phyloP scores from a whole-genome alignment of 2,113 vertebrate genomes.

The Rafetus swinhoei region DNA sequence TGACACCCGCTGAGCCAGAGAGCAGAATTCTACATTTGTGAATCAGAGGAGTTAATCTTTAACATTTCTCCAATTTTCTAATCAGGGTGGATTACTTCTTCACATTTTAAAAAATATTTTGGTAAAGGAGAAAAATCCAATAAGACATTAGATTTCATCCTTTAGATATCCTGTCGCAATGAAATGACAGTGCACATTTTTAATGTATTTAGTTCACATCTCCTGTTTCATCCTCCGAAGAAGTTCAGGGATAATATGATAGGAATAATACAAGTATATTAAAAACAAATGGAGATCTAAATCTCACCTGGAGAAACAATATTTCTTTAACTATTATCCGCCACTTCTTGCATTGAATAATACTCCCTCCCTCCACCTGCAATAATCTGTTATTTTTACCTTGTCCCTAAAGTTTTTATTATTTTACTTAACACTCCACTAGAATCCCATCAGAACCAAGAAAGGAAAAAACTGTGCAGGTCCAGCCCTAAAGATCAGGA shows the following conservation, averaged over 20 bases:
- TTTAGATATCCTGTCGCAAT: slow-evolving; percentile 48
- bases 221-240: not conserved
- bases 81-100: not conserved
- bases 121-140: slow-evolving; percentile 16
- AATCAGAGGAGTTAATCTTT: not conserved
- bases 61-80: not conserved
- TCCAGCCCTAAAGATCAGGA: slow-evolving; percentile 27
- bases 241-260: slow-evolving; percentile 2
- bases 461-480: not conserved
- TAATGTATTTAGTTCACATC: not conserved
- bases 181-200: not conserved
- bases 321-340: slow-evolving; percentile 40
- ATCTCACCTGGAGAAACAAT: not conserved
- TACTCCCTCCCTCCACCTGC: not conserved
- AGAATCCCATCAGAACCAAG: slow-evolving; percentile 15
- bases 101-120: not conserved
- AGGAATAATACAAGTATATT: not conserved
- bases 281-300: slow-evolving; percentile 38
- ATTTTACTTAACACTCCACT: slow-evolving; percentile 6
- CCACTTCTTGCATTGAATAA: not conserved
- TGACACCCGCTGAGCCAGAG: not conserved
- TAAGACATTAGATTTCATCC: slow-evolving; percentile 2
- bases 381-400: slow-evolving; percentile 51
- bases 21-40: not conserved
- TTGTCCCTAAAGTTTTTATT: slow-evolving; percentile 29